Base-by-base conservation (phyloP, 92 coral and sea anemone species). In the Nematostella vectensis region DNA sequence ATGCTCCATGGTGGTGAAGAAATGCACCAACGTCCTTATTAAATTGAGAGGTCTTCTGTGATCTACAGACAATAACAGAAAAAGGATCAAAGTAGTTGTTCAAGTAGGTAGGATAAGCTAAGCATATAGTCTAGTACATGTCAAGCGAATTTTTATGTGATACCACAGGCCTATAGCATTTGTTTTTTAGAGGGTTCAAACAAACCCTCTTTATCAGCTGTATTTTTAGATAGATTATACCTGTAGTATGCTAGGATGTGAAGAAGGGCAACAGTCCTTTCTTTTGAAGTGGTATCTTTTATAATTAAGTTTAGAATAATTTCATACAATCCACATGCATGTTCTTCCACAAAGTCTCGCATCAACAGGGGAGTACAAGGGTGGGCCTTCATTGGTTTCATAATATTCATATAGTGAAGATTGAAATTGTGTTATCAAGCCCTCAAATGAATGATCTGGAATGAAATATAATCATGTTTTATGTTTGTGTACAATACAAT, bases 1-100 rank as follows among this genome's bases (percentile, higher is more conserved):
- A 70, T 21, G 72, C 62, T 9, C 79, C 72, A 60, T 78, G 73
- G 1, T 49, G 72, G 11, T 66, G 66, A 24, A 72, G 57, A 31
- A 71, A 78, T 0, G 43, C 11, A 3, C 76, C 61, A 22, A 54
- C 20, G 18, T 69, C 75, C 36, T 69, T 69, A 15, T 59, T 67
- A 0, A 69, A 15, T 12, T 42, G n/a, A 48, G 60, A 69, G 0
- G 69, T 70, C 30, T 70, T 70, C 17, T 60, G 76, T 42, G 68
- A 60, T 49, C 68, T 59, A 61, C 24, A 11, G 50, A 11, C 2
- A 25, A 0, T 31, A 17, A 33, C 54, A 22, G 3, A 33, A 33
- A 33, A 33, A 33, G 15, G 40, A 33, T 33, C 15, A 33, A 15
- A 33, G 15, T 33, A 33, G 6, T 33, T 33, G 6, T 33, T 33